Evolutionary conservation across 2,888 invertebrate genomes (phyloP), one percentile per base, ranked within the genome.

Genomic region (Plusia festucae): DNA sequence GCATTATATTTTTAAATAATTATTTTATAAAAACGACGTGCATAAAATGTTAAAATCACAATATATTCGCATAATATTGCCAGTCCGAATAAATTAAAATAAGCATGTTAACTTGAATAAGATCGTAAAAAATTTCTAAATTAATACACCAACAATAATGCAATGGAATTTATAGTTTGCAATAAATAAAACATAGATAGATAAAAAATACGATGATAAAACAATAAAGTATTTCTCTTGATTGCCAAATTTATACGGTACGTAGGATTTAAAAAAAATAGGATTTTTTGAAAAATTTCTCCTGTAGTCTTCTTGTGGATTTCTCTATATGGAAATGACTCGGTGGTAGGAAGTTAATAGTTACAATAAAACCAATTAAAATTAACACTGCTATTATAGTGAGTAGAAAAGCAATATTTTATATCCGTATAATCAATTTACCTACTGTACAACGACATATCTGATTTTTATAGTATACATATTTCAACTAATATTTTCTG

Each of bases 221-320:
- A 88, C 88, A 88, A 90, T 89, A 90, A 92, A 91, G 88, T 86
- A 88, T 89, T 88, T 91, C 90, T 88, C 90, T 91, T 67, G 71
- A 91, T 90, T 91, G 91, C 91, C 93, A 92, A 91, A 91, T 90
- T 93, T 91, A 86, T 92, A 84, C 91, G 84, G 90, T 94, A 94
- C 83, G 88, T 93, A 93, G 90, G 78, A 83, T 82, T 87, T 85
- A 87, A 88, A 83, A 40, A 85, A 81, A 87, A 89, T 91, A 91
- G 90, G 81, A 80, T 86, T 89, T 91, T 93, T 93, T 87, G 87
- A 88, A 90, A 88, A 88, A 85, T 84, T 86, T 91, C 92, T 91
- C 89, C 90, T 65, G 91, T 94, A 94, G 92, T 86, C 81, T 88
- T 88, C 85, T 91, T 85, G 89, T 86, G 89, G 83, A 84, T 87